Percentiles rank a stretch among this genome's conserved stretches.
Evolutionary conservation across 1,140 invertebrate genomes (phyloP).

Genomic region (Manduca sexta): DNA sequence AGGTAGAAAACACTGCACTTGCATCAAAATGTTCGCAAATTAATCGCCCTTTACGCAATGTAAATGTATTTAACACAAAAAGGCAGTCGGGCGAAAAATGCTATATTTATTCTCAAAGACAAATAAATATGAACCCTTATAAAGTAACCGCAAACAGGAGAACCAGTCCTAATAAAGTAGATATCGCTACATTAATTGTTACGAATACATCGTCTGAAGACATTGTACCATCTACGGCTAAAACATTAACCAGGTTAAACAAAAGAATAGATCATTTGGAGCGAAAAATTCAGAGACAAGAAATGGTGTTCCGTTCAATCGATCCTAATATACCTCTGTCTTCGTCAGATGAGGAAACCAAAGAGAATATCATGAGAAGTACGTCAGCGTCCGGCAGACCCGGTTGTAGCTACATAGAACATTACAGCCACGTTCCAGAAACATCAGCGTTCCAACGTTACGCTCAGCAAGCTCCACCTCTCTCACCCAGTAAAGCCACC

Average conservation of each 20-base stretch:
- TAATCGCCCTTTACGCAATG: slow-evolving; percentile 16
- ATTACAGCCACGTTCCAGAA: slow-evolving; percentile 59
- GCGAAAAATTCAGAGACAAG: slow-evolving; percentile 49
- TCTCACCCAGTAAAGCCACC: slow-evolving; percentile 50
- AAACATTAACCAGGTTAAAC: slow-evolving; percentile 36
- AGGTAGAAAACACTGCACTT: slow-evolving; percentile 25
- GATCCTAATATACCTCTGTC: slow-evolving; percentile 38
- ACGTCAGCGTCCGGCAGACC: slow-evolving; percentile 27
- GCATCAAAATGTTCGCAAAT: slow-evolving; percentile 32
- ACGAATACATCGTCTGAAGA: slow-evolving; percentile 38
- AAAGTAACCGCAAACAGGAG: slow-evolving; percentile 31
- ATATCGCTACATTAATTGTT: slow-evolving; percentile 39
- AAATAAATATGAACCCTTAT: slow-evolving; percentile 44
- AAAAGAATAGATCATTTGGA: slow-evolving; percentile 55
- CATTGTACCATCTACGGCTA: slow-evolving; percentile 17
- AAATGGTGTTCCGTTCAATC: slow-evolving; percentile 52
- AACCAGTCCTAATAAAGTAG: slow-evolving; percentile 28
- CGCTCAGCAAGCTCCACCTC: slow-evolving; percentile 40
- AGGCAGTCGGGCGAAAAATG: slow-evolving; percentile 35
- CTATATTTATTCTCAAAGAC: slow-evolving; percentile 36
- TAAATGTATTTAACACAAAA: slow-evolving; percentile 20
- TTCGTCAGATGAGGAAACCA: slow-evolving; percentile 46
- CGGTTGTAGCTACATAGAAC: slow-evolving; percentile 61
- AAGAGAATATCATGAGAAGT: slow-evolving; percentile 29
- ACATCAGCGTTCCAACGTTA: slow-evolving; percentile 60